Percentiles rank a stretch among this genome's conserved stretches.
phyloP scores from a whole-genome alignment of 2,888 invertebrate genomes.

The Proisotoma minuta region DNA sequence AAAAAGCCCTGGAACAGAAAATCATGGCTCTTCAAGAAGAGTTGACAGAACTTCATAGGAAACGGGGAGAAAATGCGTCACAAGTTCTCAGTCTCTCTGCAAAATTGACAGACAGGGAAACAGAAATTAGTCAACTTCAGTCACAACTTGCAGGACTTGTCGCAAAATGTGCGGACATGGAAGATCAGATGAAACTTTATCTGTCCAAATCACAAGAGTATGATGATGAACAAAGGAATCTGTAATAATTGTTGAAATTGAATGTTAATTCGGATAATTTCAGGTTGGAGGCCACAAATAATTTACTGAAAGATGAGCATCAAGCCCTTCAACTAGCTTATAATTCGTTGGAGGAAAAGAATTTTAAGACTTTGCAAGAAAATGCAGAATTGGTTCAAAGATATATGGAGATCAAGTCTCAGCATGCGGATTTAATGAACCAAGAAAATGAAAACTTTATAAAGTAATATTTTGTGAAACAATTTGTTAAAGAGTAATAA shows the following conservation, averaged over 20 bases:
- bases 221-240: neutral
- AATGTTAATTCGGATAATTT: neutral
- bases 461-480: slow-evolving; percentile 61
- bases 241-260: neutral
- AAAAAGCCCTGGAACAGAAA: slow-evolving; percentile 70
- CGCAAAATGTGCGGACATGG: slow-evolving; percentile 42
- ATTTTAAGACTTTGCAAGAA: slow-evolving; percentile 78
- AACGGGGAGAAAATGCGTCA: slow-evolving; percentile 88
- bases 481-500: slow-evolving; percentile 3
- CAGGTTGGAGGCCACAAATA: slow-evolving; percentile 70
- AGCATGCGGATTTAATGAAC: slow-evolving; percentile 93
- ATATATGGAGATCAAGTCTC: slow-evolving; percentile 83
- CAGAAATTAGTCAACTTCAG: slow-evolving; percentile 52
- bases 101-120: slow-evolving; percentile 77
- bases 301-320: slow-evolving; percentile 87
- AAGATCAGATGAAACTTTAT: slow-evolving; percentile 41
- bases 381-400: slow-evolving; percentile 74
- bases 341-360: slow-evolving; percentile 80
- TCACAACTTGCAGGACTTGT: slow-evolving; percentile 40
- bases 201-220: slow-evolving; percentile 40
- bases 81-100: slow-evolving; percentile 85
- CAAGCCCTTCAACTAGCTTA: slow-evolving; percentile 89
- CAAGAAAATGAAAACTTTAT: slow-evolving; percentile 91
- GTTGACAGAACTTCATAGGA: slow-evolving; percentile 78
- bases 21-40: slow-evolving; percentile 84